Evolutionary conservation across 2,113 vertebrate species (phyloP).

Genomic region (Notothenia rossii): DNA sequence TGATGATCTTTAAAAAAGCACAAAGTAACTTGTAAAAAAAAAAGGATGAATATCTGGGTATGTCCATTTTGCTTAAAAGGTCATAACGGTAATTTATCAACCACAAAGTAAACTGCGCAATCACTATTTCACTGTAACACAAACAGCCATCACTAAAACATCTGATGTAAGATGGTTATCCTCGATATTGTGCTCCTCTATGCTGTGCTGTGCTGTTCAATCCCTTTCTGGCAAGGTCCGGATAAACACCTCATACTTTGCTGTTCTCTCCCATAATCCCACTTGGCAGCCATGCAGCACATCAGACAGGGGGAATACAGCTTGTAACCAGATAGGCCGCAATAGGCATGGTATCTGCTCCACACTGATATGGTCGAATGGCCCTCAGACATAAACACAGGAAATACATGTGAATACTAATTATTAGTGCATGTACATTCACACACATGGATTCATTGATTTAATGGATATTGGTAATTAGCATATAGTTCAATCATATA

Average conservation of each 20-base stretch:
- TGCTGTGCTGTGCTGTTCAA: conserved; percentile 23
- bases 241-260: conserved; percentile 69
- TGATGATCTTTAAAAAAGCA: not conserved
- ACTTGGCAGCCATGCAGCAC: conserved; percentile 66
- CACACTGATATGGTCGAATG: conserved; percentile 44
- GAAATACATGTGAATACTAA: conserved; percentile 12
- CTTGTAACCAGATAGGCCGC: conserved; percentile 47
- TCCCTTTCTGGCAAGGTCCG: conserved; percentile 39
- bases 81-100: not conserved
- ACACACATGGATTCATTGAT: conserved; percentile 3
- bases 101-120: not conserved
- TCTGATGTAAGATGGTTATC: not conserved
- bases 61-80: not conserved
- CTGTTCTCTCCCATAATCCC: conserved; percentile 68
- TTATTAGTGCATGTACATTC: not conserved
- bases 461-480: conserved; percentile 13
- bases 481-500: conserved; percentile 7
- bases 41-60: not conserved
- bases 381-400: conserved; percentile 16
- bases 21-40: not conserved
- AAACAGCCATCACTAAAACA: not conserved
- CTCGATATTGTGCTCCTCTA: conserved; percentile 8
- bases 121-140: not conserved
- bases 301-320: conserved; percentile 46
- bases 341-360: conserved; percentile 69